These are phyloP conservation scores for Macropodus opercularis DNA, from an alignment of 2,797 vertebrate species.

Conservation along the genomic window DNA sequence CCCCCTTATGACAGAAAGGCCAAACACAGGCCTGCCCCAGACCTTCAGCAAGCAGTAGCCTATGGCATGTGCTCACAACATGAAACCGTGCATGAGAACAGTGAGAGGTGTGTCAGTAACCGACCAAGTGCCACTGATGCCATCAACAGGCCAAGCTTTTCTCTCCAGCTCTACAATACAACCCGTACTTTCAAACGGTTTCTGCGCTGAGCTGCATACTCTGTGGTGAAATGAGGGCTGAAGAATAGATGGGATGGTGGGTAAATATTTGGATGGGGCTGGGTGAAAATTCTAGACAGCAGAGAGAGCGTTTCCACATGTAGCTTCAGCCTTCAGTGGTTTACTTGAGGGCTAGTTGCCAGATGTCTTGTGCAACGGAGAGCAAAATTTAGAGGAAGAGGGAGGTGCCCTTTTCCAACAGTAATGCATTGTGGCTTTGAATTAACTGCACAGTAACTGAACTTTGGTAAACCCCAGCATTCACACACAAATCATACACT, in stretches of 20 bases:
- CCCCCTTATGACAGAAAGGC: too few relatives aligned
- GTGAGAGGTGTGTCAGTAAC: too few relatives aligned
- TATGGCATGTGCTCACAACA: too few relatives aligned
- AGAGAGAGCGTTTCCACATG: slow-evolving; percentile 63
- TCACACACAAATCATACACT: background rate
- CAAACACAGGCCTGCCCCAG: too few relatives aligned
- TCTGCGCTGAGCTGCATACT: slow-evolving; percentile 9
- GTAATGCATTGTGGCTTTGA: background rate
- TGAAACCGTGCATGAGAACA: too few relatives aligned
- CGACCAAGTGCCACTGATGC: slow-evolving; percentile 17
- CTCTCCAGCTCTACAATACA: slow-evolving; percentile 9
- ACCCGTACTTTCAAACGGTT: too few relatives aligned
- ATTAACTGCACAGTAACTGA: slow-evolving; percentile 2
- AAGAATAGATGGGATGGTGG: slow-evolving; percentile 28
- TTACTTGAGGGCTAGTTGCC: slow-evolving; percentile 33
- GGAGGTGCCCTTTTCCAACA: background rate
- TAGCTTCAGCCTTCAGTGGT: slow-evolving; percentile 39
- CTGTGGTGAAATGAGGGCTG: slow-evolving; percentile 29
- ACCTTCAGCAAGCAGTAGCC: too few relatives aligned
- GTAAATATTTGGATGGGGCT: slow-evolving; percentile 61
- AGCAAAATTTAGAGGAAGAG: background rate
- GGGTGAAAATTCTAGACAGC: slow-evolving; percentile 40
- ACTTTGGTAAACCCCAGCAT: background rate
- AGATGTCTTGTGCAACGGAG: slow-evolving; percentile 38
- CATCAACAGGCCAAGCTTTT: slow-evolving; percentile 23